phyloP scores from a whole-genome alignment of 2,888 invertebrate species.

The Orgyia antiqua region DNA sequence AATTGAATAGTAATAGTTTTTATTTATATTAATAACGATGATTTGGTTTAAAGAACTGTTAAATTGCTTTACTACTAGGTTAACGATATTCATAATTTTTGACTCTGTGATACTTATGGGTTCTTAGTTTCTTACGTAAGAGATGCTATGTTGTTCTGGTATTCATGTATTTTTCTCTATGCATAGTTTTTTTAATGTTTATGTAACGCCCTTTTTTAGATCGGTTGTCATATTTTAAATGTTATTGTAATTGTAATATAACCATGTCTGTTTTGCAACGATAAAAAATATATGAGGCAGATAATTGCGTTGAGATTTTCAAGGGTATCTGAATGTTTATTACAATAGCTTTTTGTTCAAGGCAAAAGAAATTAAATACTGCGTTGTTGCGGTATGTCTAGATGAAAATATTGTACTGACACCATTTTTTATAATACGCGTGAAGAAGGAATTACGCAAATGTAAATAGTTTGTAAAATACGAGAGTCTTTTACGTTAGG shows the following conservation, averaged over 20 bases:
- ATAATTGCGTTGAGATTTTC: slow-evolving; percentile 1
- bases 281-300: neutral
- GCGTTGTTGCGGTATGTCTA: slow-evolving; percentile 12
- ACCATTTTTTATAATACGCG: neutral
- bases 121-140: slow-evolving; percentile 38
- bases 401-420: slow-evolving; percentile 1
- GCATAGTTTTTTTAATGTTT: slow-evolving; percentile 28
- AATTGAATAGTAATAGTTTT: neutral
- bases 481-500: too few species aligned
- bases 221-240: neutral
- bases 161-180: slow-evolving; percentile 25
- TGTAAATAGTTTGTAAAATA: too few species aligned
- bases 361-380: slow-evolving; percentile 15
- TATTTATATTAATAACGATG: slow-evolving; percentile 6
- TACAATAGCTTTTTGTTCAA: slow-evolving; percentile 15
- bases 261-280: too few species aligned
- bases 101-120: slow-evolving; percentile 21
- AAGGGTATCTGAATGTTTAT: slow-evolving; percentile 11
- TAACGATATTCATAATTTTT: slow-evolving; percentile 32
- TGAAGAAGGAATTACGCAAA: neutral
- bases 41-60: slow-evolving; percentile 17
- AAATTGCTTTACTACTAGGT: slow-evolving; percentile 30
- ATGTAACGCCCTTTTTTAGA: slow-evolving; percentile 20
- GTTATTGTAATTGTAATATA: neutral
- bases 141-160: slow-evolving; percentile 22